These are phyloP conservation scores for Argyresthia goedartella DNA, from an alignment of 2,888 invertebrate genomes.

Conservation along the genomic window DNA sequence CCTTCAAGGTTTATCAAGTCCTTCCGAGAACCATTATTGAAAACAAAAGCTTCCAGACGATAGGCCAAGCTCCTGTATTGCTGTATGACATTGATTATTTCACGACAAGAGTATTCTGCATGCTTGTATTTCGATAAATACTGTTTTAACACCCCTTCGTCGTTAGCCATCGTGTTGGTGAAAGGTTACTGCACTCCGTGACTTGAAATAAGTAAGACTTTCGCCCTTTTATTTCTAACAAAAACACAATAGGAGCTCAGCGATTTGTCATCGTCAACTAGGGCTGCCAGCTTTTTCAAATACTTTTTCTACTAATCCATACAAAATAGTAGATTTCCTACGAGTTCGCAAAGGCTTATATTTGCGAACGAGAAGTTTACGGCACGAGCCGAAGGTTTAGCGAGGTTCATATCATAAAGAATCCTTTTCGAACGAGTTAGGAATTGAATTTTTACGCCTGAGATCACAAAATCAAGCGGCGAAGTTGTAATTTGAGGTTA, in stretches of 20 bases:
- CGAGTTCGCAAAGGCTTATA: no score
- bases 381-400: no score
- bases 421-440: no score
- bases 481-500: no score
- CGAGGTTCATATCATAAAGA: no score
- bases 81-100: constrained; percentile 55
- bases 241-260: no score
- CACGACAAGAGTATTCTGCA: constrained; percentile 53
- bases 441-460: background rate
- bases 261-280: background rate
- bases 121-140: constrained; percentile 57
- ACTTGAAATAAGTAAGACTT: no score
- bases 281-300: no score
- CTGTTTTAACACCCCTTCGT: constrained; percentile 49
- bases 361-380: no score
- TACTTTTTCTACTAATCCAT: no score
- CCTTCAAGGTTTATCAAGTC: constrained; percentile 89
- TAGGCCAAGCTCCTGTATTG: constrained; percentile 54
- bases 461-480: background rate
- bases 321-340: background rate
- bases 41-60: constrained; percentile 74
- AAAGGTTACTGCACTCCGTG: background rate
- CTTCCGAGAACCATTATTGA: constrained; percentile 87
- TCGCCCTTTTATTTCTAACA: no score
- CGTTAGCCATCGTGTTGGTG: constrained; percentile 40